phyloP scores from a whole-genome alignment of 2,888 invertebrate genomes.

The Amblyjoppa fuscipennis region DNA sequence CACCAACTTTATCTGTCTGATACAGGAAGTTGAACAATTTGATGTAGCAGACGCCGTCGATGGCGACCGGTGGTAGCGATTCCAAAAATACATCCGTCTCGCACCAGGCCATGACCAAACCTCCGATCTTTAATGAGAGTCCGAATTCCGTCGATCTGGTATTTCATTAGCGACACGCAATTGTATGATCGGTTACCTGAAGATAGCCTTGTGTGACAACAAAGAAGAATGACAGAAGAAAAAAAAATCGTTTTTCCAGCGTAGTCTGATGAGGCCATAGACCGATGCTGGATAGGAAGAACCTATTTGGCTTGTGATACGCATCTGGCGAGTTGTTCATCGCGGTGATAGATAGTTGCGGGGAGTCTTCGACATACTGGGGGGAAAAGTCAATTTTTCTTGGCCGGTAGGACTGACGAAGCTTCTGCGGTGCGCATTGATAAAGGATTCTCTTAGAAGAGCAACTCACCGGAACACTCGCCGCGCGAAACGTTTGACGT shows the following conservation, averaged over 20 bases:
- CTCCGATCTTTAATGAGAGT: constrained; percentile 66
- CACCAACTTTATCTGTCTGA: constrained; percentile 64
- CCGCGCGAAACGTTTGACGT: not conserved
- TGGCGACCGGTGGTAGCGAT: constrained; percentile 67
- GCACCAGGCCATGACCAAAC: constrained; percentile 65
- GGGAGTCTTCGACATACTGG: constrained; percentile 29
- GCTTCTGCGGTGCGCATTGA: constrained; percentile 10
- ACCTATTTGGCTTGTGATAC: constrained; percentile 62
- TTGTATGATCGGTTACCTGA: constrained; percentile 69
- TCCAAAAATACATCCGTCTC: constrained; percentile 68
- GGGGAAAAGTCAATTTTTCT: not conserved
- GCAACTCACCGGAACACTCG: not conserved
- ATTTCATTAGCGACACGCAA: not conserved
- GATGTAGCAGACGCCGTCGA: constrained; percentile 57
- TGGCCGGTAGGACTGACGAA: not conserved
- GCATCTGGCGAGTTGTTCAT: constrained; percentile 55
- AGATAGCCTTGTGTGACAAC: constrained; percentile 68
- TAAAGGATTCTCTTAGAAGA: constrained; percentile 60
- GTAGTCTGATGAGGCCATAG: constrained; percentile 75
- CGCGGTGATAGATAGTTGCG: not conserved
- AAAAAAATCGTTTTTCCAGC: constrained; percentile 63
- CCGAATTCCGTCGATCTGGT: not conserved
- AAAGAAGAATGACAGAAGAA: constrained; percentile 63
- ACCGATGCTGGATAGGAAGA: constrained; percentile 68
- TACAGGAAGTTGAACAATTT: constrained; percentile 70